These are phyloP conservation scores for Cynopterus brachyotis DNA, from an alignment of 2,113 vertebrate genomes.

Conservation along the genomic window DNA sequence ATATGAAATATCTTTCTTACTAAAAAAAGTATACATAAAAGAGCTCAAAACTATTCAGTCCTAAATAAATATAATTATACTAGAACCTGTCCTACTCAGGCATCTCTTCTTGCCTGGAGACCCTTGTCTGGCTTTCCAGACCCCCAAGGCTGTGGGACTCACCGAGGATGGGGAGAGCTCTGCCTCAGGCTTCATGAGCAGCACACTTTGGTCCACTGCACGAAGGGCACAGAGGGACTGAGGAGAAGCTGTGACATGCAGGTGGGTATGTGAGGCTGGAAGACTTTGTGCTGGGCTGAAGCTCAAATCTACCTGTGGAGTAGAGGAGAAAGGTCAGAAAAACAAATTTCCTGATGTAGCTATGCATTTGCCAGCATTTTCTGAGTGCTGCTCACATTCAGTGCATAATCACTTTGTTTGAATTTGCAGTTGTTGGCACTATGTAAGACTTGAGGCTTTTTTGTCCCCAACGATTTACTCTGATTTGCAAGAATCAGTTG, in stretches of 20 bases:
- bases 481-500: neutral
- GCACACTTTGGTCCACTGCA: slow-evolving; percentile 88
- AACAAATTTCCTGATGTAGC: neutral
- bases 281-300: slow-evolving; percentile 83
- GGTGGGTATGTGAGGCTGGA: slow-evolving; percentile 79
- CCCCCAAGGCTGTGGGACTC: slow-evolving; percentile 35
- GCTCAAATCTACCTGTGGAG: slow-evolving; percentile 82
- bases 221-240: slow-evolving; percentile 90
- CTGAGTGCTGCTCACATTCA: neutral
- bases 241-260: slow-evolving; percentile 83
- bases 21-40: neutral
- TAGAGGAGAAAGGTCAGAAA: neutral
- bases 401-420: neutral
- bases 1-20: neutral
- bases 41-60: neutral
- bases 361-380: neutral
- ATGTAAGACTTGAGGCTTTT: neutral
- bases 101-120: neutral
- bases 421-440: neutral
- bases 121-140: accelerated
- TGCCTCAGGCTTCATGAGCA: slow-evolving; percentile 85
- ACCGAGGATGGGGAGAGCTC: slow-evolving; percentile 82
- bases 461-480: neutral
- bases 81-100: neutral
- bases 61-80: neutral